Evolutionary conservation across 2,113 vertebrate genomes (phyloP).

Genomic region (Thymallus thymallus): DNA sequence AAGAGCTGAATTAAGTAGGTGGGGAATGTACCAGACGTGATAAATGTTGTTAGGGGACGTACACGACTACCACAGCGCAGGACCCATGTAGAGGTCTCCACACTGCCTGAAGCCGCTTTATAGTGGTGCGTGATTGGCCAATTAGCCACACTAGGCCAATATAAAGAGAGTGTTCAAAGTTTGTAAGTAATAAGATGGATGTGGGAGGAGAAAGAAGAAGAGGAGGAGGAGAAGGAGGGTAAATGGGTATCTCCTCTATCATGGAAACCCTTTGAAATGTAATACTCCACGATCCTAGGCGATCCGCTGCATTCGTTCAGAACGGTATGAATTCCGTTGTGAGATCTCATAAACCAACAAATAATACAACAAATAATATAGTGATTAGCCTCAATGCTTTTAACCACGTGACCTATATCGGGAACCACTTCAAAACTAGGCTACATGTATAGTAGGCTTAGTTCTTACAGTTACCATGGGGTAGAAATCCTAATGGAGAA

Average conservation of each 20-base stretch:
- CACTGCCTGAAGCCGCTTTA: not conserved
- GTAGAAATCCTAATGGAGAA: no score
- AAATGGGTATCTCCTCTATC: not conserved
- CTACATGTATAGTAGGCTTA: no score
- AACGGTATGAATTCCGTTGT: not conserved
- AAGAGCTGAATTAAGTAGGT: no score
- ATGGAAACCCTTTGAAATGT: not conserved
- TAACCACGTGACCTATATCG: no score
- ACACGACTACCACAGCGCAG: not conserved
- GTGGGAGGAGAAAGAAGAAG: not conserved
- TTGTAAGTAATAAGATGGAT: not conserved
- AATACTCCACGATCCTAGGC: no score
- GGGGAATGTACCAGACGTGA: no score
- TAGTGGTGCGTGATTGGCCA: not conserved
- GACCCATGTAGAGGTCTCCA: not conserved
- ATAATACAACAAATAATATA: not conserved
- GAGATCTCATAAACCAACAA: not conserved
- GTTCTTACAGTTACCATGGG: no score
- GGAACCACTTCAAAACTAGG: no score
- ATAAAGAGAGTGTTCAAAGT: not conserved
- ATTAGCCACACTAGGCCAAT: not conserved
- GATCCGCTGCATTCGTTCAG: not conserved
- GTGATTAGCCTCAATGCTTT: not conserved
- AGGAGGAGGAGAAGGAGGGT: not conserved
- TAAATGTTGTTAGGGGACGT: no score